Percentiles rank a stretch among this genome's conserved stretches.
Evolutionary conservation across 2,888 invertebrate species (phyloP).

Genomic region (Tinea semifulvella): DNA sequence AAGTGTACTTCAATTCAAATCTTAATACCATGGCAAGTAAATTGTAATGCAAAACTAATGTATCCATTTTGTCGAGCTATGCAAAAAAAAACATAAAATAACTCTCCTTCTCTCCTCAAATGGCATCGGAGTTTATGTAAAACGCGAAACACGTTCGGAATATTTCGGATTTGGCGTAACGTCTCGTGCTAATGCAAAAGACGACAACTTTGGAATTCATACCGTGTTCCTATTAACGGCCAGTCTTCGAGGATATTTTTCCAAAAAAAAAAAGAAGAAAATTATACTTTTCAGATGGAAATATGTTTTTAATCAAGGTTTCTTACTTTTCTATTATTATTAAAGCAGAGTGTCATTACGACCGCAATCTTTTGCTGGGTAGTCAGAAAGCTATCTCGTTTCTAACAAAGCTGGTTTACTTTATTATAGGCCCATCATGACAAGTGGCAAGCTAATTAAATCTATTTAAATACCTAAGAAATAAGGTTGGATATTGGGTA

Average conservation of each 20-base stretch:
- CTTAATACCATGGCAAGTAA: too few species aligned
- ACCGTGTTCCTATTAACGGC: slow-evolving; percentile 38
- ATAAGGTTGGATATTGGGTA: too few species aligned
- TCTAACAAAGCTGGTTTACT: too few species aligned
- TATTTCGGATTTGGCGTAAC: slow-evolving; percentile 29
- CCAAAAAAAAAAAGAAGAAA: slow-evolving; percentile 20
- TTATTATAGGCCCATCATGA: too few species aligned
- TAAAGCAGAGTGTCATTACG: too few species aligned
- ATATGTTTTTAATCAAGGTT: too few species aligned
- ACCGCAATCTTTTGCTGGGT: too few species aligned
- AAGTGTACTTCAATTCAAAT: too few species aligned
- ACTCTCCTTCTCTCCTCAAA: slow-evolving; percentile 54
- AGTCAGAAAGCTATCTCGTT: too few species aligned
- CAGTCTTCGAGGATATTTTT: slow-evolving; percentile 25
- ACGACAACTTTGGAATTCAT: slow-evolving; percentile 41
- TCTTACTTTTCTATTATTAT: too few species aligned
- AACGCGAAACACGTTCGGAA: slow-evolving; percentile 50
- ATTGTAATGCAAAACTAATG: slow-evolving; percentile 26
- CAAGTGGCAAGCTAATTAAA: too few species aligned
- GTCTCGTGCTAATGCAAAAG: slow-evolving; percentile 29
- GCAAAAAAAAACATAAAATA: slow-evolving; percentile 42
- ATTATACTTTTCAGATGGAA: slow-evolving; percentile 17
- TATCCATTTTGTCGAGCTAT: slow-evolving; percentile 22
- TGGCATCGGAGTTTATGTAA: slow-evolving; percentile 55
- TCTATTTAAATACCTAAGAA: too few species aligned